Percentiles rank a stretch among this genome's conserved stretches.
Evolutionary conservation across 2,113 vertebrate genomes (phyloP).

Genomic region (Eulacestoma nigropectus): DNA sequence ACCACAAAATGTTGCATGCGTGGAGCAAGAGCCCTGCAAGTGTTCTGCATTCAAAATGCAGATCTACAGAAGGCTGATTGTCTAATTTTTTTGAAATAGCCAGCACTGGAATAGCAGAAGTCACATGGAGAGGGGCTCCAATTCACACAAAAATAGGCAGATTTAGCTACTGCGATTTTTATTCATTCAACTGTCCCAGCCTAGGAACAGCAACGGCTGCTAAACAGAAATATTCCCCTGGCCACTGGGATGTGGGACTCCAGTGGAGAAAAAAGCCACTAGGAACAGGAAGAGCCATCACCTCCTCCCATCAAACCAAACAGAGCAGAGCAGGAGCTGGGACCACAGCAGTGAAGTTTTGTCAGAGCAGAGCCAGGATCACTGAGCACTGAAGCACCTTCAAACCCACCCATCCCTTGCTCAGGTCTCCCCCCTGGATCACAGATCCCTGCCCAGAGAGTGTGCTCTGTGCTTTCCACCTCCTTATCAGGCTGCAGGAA

Average conservation of each 20-base stretch:
- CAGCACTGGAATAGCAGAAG: slow-evolving; percentile 39
- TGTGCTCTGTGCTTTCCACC: neutral
- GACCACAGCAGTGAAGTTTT: fast-evolving
- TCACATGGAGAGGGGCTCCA: slow-evolving; percentile 36
- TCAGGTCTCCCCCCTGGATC: neutral
- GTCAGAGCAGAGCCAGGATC: neutral
- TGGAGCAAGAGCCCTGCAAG: slow-evolving; percentile 23
- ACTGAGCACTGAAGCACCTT: neutral
- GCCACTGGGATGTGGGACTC: neutral
- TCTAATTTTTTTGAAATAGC: slow-evolving; percentile 16
- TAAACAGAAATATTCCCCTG: neutral
- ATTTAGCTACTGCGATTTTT: slow-evolving; percentile 10
- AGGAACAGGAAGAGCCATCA: neutral
- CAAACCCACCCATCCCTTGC: neutral
- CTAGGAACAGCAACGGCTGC: neutral
- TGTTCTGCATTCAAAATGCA: slow-evolving; percentile 49
- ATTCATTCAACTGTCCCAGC: neutral
- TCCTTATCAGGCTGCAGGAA: fast-evolving
- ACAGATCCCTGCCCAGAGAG: neutral
- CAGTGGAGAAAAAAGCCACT: neutral
- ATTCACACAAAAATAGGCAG: slow-evolving; percentile 44
- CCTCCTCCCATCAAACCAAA: neutral
- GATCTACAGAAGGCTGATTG: slow-evolving; percentile 48
- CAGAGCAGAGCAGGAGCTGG: neutral
- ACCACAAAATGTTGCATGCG: slow-evolving; percentile 37